phyloP scores from a whole-genome alignment of 2,797 vertebrate species.

The Tragelaphus oryx region DNA sequence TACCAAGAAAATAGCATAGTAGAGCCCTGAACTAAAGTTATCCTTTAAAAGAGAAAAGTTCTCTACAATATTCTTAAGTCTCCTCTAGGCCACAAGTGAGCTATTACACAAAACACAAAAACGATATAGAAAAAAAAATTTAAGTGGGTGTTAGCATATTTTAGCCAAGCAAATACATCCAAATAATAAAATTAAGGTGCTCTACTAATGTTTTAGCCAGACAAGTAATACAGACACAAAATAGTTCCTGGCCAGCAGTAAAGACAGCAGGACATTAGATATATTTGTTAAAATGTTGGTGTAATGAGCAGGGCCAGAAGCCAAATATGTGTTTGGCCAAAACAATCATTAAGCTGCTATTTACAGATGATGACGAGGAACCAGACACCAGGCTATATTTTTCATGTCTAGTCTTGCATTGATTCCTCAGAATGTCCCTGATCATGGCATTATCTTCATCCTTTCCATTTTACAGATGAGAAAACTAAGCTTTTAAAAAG shows the following conservation, averaged over 20 bases:
- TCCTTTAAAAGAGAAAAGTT: background rate
- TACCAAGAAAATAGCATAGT: background rate
- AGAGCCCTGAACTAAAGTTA: slow-evolving; percentile 26
- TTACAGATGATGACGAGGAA: background rate
- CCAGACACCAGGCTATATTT: background rate
- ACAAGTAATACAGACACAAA: slow-evolving; percentile 7
- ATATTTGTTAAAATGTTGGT: slow-evolving; percentile 28
- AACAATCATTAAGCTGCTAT: background rate
- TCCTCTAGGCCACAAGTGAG: slow-evolving; percentile 3
- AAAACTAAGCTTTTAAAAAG: background rate
- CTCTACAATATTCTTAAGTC: background rate
- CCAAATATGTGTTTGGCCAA: slow-evolving; percentile 20
- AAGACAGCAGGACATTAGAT: background rate
- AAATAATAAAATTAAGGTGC: slow-evolving; percentile 42
- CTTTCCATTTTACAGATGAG: slow-evolving; percentile 16
- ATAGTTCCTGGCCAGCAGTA: background rate
- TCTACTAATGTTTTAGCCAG: slow-evolving; percentile 52
- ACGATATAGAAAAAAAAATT: slow-evolving; percentile 18
- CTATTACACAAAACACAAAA: slow-evolving; percentile 45
- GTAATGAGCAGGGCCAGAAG: background rate
- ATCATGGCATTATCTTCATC: background rate
- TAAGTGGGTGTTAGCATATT: slow-evolving; percentile 49
- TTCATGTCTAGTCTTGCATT: background rate
- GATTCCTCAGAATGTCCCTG: background rate
- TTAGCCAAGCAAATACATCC: slow-evolving; percentile 55